These are phyloP conservation scores for Drosophila aldrichi DNA, from an alignment of 2,888 invertebrate species.

Conservation along the genomic window DNA sequence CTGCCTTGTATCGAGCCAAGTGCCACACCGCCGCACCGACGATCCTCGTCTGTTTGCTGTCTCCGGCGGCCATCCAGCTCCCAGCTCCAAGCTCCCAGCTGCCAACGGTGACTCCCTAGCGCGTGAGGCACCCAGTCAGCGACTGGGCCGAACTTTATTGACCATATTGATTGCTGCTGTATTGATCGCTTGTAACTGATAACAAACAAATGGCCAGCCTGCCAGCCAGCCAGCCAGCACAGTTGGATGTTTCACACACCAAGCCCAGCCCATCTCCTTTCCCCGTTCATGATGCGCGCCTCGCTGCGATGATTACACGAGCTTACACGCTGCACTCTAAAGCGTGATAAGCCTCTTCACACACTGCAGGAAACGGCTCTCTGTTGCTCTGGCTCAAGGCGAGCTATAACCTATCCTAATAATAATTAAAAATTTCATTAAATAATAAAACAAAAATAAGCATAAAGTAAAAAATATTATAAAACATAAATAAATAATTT, in stretches of 20 bases:
- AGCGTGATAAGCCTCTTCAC: background rate
- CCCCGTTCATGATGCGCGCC: constrained; percentile 31
- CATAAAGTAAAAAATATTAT: too few relatives aligned
- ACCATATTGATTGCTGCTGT: constrained; percentile 80
- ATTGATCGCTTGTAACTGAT: constrained; percentile 77
- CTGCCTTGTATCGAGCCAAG: constrained; percentile 63
- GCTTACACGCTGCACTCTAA: constrained; percentile 29
- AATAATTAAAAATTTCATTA: too few relatives aligned
- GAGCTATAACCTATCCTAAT: too few relatives aligned
- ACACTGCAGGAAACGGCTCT: too few relatives aligned
- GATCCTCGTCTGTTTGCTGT: constrained; percentile 19
- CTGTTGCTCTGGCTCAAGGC: too few relatives aligned
- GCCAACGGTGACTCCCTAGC: constrained; percentile 45
- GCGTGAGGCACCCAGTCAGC: constrained; percentile 30
- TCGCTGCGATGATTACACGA: constrained; percentile 6
- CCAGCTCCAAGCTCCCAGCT: constrained; percentile 23
- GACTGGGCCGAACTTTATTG: constrained; percentile 70
- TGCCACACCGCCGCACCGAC: constrained; percentile 34
- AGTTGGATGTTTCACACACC: constrained; percentile 61
- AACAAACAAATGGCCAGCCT: constrained; percentile 54
- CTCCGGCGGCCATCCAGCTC: constrained; percentile 13
- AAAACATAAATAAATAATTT: too few relatives aligned
- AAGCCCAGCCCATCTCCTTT: background rate
- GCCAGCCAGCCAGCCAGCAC: constrained; percentile 35
- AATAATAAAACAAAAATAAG: too few relatives aligned